Evolutionary conservation across 2,888 invertebrate genomes (phyloP), one percentile per base, ranked within the genome.

Genomic region (Branchinecta sandiegonensis): DNA sequence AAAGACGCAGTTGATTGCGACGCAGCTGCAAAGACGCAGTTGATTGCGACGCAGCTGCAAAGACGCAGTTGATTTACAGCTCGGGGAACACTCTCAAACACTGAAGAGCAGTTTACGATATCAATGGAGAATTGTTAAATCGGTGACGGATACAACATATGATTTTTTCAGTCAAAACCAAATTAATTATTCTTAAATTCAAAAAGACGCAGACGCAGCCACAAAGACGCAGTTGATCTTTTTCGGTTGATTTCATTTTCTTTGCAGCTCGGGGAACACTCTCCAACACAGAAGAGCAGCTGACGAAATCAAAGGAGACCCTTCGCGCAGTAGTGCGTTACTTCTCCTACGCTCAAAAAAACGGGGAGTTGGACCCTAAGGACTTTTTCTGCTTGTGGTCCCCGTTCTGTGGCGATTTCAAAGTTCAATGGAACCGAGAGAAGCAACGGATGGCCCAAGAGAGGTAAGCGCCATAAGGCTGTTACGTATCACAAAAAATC

Each of bases 391-490:
- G 86, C 69, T 80, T 89, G 67, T 96, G 95, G 95, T 83, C 86
- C 7, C 83, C 86, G 69, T 96, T 96, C 80, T 92, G 92, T 77
- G 84, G 85, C 70, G 95, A 96, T 78, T 94, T 95, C 77, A 94
- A 94, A 79, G 92, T 92, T 76, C 88, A 93, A 73, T 95, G 90
- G 87, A 94, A 94, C 75, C 91, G 90, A 75, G 94, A 95, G 77
- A 87, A 93, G 73, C 87, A 90, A 73, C 82, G 85, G 73, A 83
- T 91, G 66, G 84, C 88, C 71, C 90, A 91, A 79, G 89, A 90
- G 79, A 86, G 86, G 90, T 90, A 80, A 81, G 84, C 78, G 47
- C 48, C 9, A 37, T 46, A n/a, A 9, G 23, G 48, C 67, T 66
- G 23, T 69, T 1, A 47, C 14, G 46, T 12, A n/a, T n/a, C n/a